Evolutionary conservation across 2,797 vertebrate genomes (phyloP).

Genomic region (Sciaenops ocellatus): DNA sequence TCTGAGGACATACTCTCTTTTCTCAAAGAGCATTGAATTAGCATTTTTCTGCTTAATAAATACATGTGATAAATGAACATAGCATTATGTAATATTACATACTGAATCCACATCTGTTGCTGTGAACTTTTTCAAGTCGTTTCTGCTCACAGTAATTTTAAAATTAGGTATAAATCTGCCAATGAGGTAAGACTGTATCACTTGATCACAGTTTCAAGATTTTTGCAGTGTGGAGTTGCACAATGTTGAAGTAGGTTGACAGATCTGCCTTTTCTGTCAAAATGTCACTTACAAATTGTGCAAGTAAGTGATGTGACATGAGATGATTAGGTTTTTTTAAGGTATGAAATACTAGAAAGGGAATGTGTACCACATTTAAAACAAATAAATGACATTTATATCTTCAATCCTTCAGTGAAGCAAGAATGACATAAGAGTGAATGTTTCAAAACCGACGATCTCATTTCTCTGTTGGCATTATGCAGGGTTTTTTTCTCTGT

Average conservation of each 20-base stretch:
- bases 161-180: background rate
- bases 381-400: slow-evolving; percentile 22
- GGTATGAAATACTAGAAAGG: background rate
- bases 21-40: slow-evolving; percentile 23
- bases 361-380: slow-evolving; percentile 4
- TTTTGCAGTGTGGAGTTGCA: background rate
- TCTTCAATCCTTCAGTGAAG: slow-evolving; percentile 26
- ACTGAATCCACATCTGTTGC: slow-evolving; percentile 10
- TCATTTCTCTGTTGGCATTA: slow-evolving; percentile 40
- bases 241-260: background rate
- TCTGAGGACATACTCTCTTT: slow-evolving; percentile 29
- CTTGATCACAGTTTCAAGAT: slow-evolving; percentile 7
- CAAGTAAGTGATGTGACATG: background rate
- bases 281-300: background rate
- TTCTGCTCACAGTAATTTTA: background rate
- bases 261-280: slow-evolving; percentile 21
- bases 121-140: background rate
- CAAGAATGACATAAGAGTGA: slow-evolving; percentile 8
- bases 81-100: background rate
- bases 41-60: slow-evolving; percentile 12
- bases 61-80: slow-evolving; percentile 1
- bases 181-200: background rate
- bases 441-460: slow-evolving; percentile 40
- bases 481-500: slow-evolving; percentile 12
- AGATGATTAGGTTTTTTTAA: background rate